Base-by-base conservation (phyloP, 2,797 vertebrate genomes). In the Scolopax bukidnonensis region DNA sequence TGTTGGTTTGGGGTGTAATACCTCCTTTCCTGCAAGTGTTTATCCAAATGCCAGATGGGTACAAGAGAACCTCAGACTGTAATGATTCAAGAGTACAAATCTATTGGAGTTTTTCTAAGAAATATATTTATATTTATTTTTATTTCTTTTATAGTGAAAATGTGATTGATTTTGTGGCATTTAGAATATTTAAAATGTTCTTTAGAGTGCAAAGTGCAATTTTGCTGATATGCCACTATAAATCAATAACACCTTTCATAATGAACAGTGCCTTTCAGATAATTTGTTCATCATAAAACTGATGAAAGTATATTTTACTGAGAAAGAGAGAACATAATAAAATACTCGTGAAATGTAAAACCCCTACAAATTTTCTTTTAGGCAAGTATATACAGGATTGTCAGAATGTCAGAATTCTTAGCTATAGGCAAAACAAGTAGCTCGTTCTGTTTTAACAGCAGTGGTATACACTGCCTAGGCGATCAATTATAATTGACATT, bases 401-500 rank as follows among this genome's bases (percentile, higher is more conserved):
- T 41, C 30, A 92, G 61, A 92, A 87, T 85, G 24, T 69, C 71
- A 77, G 25, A 27, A 85, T 90, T 78, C 57, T 61, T 90, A 93
- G 57, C 75, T 95, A 40, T 70, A 84, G 76, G 43, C 47, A 88
- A 88, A 96, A 54, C 12, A 57, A 41, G 51, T 9, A 56, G 28
- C 71, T 95, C 25, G 1, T 67, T 85, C 57, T 82, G 12, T 81
- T 95, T 63, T 33, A 94, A 43, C 25, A 45, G 33, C 30, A 32
- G 27, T 73, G 24, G 45, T 65, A 47, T 82, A 21, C 8, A 18
- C 45, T 88, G 27, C 36, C 33, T 50, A 54, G 30, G 47, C 53
- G 61, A 94, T 95, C 88, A 90, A 87, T 93, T 96, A 93, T 87
- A 96, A 95, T 57, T 95, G 96, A 83, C 75, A 79, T 90, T 97